phyloP scores from a whole-genome alignment of 2,113 vertebrate species.

The Poicephalus gulielmi region DNA sequence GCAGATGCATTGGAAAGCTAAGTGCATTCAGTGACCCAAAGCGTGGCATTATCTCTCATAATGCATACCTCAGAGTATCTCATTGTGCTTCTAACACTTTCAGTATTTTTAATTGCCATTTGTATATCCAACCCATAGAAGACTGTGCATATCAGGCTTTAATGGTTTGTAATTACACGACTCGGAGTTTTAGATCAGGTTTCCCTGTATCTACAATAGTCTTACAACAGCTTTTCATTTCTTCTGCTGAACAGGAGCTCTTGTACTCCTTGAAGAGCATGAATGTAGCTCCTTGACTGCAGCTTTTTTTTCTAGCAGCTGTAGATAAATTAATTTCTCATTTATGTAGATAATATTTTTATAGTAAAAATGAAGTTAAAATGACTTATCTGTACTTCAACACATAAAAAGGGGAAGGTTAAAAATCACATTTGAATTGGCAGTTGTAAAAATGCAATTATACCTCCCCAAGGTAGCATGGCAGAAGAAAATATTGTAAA shows the following conservation, averaged over 20 bases:
- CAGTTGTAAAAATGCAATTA: constrained; percentile 76
- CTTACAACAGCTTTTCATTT: constrained; percentile 16
- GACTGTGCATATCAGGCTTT: neutral
- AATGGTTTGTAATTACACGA: constrained; percentile 38
- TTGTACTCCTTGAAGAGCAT: neutral
- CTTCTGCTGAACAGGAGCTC: neutral
- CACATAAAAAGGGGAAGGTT: constrained; percentile 69
- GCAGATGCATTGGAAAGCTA: constrained; percentile 2
- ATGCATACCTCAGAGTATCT: constrained; percentile 1
- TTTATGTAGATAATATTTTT: constrained; percentile 74
- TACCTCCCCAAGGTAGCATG: constrained; percentile 68
- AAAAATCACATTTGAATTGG: constrained; percentile 71
- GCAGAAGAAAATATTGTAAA: constrained; percentile 73
- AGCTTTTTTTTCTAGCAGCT: constrained; percentile 13
- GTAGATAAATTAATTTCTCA: constrained; percentile 74
- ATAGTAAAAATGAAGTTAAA: constrained; percentile 72
- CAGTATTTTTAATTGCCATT: constrained; percentile 59
- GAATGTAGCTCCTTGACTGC: constrained; percentile 52
- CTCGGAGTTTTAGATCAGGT: constrained; percentile 35
- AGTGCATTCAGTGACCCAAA: constrained; percentile 36
- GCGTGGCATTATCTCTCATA: neutral
- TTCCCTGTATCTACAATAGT: neutral
- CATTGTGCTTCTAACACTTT: constrained; percentile 29
- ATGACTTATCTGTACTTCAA: constrained; percentile 70
- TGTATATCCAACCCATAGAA: constrained; percentile 13